Evolutionary conservation across 1,140 invertebrate genomes (phyloP).

Genomic region (Leptestheria dahalacensis): DNA sequence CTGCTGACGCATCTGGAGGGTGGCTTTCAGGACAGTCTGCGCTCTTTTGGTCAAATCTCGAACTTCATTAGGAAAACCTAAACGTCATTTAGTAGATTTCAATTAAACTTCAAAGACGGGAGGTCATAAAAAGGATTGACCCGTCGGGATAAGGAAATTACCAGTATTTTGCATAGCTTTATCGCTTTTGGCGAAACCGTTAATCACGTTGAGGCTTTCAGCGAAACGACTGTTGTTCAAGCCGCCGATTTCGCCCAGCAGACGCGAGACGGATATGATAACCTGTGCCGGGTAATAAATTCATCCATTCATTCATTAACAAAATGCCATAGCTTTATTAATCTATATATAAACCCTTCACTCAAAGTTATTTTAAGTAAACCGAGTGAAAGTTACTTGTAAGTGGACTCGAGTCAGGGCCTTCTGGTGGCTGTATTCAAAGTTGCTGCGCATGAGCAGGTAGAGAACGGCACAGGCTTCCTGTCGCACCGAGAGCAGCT

Average conservation of each 20-base stretch:
- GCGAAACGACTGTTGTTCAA: slow-evolving; percentile 79
- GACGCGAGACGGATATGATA: slow-evolving; percentile 82
- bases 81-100: not conserved
- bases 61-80: slow-evolving; percentile 69
- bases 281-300: slow-evolving; percentile 27
- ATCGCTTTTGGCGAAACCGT: slow-evolving; percentile 80
- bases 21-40: slow-evolving; percentile 82
- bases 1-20: slow-evolving; percentile 72
- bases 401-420: slow-evolving; percentile 71
- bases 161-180: slow-evolving; percentile 82
- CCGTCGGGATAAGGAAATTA: too few species aligned
- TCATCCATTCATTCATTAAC: slow-evolving; percentile 2
- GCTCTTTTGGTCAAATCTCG: slow-evolving; percentile 83
- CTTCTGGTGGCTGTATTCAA: slow-evolving; percentile 67
- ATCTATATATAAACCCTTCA: too few species aligned
- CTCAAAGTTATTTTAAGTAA: too few species aligned
- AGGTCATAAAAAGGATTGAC: not conserved
- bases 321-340: slow-evolving; percentile 27
- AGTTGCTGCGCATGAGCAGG: slow-evolving; percentile 81
- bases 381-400: too few species aligned
- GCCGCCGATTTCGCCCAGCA: slow-evolving; percentile 69
- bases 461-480: slow-evolving; percentile 82
- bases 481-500: slow-evolving; percentile 58
- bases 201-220: slow-evolving; percentile 79
- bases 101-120: not conserved